A percentile compares a stretch with the other conserved stretches of the same genome.
These are phyloP conservation scores for Oxycera nigricornis DNA, from an alignment of 2,888 invertebrate species.

Conservation along the genomic window DNA sequence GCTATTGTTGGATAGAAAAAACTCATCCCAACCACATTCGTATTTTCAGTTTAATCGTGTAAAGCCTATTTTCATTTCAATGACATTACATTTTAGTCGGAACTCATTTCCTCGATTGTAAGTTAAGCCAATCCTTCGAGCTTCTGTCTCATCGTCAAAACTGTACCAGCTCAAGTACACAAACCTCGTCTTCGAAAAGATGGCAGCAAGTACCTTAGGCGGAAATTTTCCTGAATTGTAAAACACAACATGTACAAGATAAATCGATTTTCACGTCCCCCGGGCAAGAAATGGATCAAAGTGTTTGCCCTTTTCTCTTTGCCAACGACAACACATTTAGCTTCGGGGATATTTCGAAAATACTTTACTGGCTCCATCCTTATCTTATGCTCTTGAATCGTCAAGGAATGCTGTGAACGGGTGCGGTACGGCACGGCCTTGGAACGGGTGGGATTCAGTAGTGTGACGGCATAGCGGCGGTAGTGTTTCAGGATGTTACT, in stretches of 20 bases:
- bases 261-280: constrained; percentile 47
- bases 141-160: neutral
- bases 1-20: too few species aligned
- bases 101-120: too few species aligned
- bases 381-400: neutral
- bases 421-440: neutral
- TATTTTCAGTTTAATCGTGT: too few species aligned
- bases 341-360: constrained; percentile 10
- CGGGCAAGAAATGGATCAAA: constrained; percentile 48
- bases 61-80: too few species aligned
- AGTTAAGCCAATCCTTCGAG: too few species aligned
- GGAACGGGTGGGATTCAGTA: too few species aligned
- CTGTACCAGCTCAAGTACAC: neutral
- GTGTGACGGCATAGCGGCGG: constrained; percentile 9
- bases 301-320: constrained; percentile 42
- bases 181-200: neutral
- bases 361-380: neutral
- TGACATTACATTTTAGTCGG: too few species aligned
- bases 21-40: too few species aligned
- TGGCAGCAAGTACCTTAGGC: constrained; percentile 33
- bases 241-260: constrained; percentile 48
- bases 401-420: neutral
- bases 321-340: constrained; percentile 28
- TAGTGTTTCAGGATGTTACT: constrained; percentile 41
- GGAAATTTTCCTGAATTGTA: constrained; percentile 48